phyloP scores from a whole-genome alignment of 1,140 invertebrate genomes.

The Antheraea mylitta region DNA sequence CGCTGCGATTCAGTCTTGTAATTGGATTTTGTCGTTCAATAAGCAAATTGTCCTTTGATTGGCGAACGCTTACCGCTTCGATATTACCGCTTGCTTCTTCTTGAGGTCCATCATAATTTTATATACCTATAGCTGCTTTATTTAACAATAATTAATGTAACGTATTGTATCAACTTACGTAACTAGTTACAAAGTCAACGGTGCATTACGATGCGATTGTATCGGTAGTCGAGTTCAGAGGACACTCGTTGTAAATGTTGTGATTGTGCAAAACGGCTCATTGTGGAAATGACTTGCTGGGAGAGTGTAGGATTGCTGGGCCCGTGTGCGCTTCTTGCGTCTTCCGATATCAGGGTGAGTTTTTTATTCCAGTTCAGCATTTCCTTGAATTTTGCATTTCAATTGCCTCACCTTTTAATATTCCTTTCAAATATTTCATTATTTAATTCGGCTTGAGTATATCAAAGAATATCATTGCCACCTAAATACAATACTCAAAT shows the following conservation, averaged over 20 bases:
- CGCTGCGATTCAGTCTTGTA: constrained; percentile 75
- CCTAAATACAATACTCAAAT: too few species aligned
- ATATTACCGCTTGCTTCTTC: constrained; percentile 68
- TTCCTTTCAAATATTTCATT: too few species aligned
- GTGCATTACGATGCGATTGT: constrained; percentile 54
- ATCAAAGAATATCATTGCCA: too few species aligned
- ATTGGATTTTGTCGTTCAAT: constrained; percentile 75
- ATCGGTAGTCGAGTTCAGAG: constrained; percentile 34
- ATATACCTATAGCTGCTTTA: constrained; percentile 13
- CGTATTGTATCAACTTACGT: constrained; percentile 56
- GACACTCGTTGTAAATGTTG: constrained; percentile 13
- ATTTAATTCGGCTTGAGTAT: too few species aligned
- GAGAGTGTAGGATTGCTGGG: constrained; percentile 75
- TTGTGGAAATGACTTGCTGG: constrained; percentile 76
- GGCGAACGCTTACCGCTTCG: constrained; percentile 71
- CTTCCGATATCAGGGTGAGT: constrained; percentile 72
- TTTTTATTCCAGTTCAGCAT: constrained; percentile 21
- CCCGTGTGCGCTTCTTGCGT: constrained; percentile 73
- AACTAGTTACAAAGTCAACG: constrained; percentile 48
- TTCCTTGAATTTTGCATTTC: too few species aligned
- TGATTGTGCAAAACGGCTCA: constrained; percentile 78
- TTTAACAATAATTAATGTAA: constrained; percentile 32
- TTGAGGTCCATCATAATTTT: constrained; percentile 47
- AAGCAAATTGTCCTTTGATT: constrained; percentile 72
- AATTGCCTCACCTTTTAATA: too few species aligned